phyloP scores from a whole-genome alignment of 2,113 vertebrate species.

The Pantherophis guttatus region DNA sequence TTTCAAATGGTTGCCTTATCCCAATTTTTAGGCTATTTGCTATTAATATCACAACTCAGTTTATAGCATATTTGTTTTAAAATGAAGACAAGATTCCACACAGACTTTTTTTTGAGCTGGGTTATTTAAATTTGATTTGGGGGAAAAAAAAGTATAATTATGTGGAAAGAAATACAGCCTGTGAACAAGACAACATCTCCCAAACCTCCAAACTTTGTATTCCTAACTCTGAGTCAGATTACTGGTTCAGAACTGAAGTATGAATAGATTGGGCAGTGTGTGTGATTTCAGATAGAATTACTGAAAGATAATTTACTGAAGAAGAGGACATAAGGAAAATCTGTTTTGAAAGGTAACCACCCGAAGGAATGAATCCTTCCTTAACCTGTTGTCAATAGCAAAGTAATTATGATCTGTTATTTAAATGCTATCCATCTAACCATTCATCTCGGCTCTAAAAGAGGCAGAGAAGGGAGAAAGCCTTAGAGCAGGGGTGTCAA shows the following conservation, averaged over 20 bases:
- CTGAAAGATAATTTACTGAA: background rate
- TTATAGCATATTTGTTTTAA: background rate
- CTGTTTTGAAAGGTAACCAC: background rate
- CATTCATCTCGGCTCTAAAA: background rate
- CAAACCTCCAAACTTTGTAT: background rate
- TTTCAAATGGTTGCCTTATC: background rate
- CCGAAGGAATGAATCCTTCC: background rate
- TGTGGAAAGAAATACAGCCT: background rate
- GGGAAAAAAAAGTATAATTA: background rate
- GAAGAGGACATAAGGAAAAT: background rate
- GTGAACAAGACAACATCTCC: background rate
- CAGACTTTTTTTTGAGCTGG: background rate
- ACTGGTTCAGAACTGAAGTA: background rate
- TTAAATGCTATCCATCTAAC: background rate
- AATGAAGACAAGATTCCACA: background rate
- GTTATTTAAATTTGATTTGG: background rate
- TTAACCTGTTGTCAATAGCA: background rate
- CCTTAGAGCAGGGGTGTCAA: too few species aligned
- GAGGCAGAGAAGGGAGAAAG: background rate
- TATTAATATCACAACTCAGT: background rate
- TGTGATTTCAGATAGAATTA: conserved; percentile 4
- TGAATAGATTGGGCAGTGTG: background rate
- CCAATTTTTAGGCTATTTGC: background rate
- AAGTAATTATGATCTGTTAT: background rate
- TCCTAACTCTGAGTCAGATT: background rate